Conservation (phyloP, 2,113 vertebrate species). For the Lates calcarifer region DNA sequence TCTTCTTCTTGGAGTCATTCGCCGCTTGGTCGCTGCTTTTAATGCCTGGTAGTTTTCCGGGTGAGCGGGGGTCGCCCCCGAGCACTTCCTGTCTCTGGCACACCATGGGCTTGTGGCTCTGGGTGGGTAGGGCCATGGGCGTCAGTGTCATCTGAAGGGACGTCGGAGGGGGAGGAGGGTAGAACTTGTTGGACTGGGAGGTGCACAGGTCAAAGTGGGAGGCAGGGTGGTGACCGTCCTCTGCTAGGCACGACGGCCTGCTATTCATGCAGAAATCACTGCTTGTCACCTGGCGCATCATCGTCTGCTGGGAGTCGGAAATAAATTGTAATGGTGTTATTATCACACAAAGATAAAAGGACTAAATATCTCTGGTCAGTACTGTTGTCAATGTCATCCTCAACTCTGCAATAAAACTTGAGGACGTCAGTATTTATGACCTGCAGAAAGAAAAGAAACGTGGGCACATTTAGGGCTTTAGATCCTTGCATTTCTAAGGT, state of each 20-base stretch:
- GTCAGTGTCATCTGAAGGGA: conserved; percentile 83
- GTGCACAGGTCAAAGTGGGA: conserved; percentile 95
- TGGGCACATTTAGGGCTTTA: neutral
- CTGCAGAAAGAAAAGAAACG: neutral
- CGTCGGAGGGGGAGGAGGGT: conserved; percentile 86
- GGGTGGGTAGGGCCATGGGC: conserved; percentile 80
- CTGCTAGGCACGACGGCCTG: conserved; percentile 93
- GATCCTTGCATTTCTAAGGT: neutral
- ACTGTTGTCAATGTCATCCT: neutral
- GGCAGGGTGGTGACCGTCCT: conserved; percentile 90
- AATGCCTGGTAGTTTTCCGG: conserved; percentile 80
- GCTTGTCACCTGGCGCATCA: conserved; percentile 96
- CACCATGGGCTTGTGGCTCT: conserved; percentile 90
- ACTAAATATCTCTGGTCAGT: neutral
- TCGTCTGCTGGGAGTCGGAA: conserved; percentile 87
- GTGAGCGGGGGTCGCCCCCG: conserved; percentile 85
- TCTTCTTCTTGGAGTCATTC: conserved; percentile 95
- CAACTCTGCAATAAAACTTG: neutral
- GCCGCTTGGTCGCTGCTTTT: conserved; percentile 88
- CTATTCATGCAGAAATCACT: conserved; percentile 92
- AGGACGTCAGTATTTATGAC: neutral
- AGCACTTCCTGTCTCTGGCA: conserved; percentile 92
- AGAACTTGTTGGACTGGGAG: conserved; percentile 92
- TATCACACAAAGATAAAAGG: neutral
- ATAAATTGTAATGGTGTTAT: conserved; percentile 14